Conservation (phyloP, 2,113 vertebrate species). For the Taurulus bubalis region DNA sequence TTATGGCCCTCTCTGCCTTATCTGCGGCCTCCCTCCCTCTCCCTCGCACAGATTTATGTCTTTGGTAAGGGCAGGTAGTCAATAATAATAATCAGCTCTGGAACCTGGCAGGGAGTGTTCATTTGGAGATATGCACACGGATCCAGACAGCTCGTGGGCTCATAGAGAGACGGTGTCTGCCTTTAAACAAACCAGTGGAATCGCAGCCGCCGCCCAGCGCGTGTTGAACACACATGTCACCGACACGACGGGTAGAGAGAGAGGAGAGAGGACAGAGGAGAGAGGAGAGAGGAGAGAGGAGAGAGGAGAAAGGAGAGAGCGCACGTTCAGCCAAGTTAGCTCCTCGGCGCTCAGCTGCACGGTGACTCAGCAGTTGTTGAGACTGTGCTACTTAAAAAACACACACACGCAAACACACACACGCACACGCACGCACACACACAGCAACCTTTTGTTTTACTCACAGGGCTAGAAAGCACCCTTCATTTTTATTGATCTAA, state of each 20-base stretch:
- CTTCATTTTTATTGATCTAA: conserved; percentile 48
- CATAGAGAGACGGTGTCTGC: conserved; percentile 24
- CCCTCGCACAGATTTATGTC: conserved; percentile 52
- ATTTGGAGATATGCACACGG: neutral
- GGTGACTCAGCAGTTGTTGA: conserved; percentile 69
- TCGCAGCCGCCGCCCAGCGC: neutral
- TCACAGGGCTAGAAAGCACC: conserved; percentile 20
- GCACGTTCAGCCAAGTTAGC: too few species aligned
- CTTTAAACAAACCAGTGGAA: conserved; percentile 18
- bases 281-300: neutral
- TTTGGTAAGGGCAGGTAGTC: conserved; percentile 37
- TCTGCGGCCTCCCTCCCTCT: conserved; percentile 56
- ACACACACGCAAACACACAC: too few species aligned
- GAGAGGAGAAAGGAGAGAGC: neutral
- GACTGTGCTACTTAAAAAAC: conserved; percentile 49
- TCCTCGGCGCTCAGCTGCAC: neutral
- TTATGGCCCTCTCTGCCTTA: conserved; percentile 52
- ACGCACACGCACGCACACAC: too few species aligned
- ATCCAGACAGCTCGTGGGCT: conserved; percentile 22
- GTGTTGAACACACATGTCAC: conserved; percentile 18
- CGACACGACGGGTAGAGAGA: neutral
- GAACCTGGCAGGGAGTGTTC: conserved; percentile 41
- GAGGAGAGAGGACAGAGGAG: neutral
- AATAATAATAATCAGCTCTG: conserved; percentile 62
- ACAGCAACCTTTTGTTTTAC: conserved; percentile 48